phyloP scores from a whole-genome alignment of 2,113 vertebrate genomes.

The Chinchilla lanigera region DNA sequence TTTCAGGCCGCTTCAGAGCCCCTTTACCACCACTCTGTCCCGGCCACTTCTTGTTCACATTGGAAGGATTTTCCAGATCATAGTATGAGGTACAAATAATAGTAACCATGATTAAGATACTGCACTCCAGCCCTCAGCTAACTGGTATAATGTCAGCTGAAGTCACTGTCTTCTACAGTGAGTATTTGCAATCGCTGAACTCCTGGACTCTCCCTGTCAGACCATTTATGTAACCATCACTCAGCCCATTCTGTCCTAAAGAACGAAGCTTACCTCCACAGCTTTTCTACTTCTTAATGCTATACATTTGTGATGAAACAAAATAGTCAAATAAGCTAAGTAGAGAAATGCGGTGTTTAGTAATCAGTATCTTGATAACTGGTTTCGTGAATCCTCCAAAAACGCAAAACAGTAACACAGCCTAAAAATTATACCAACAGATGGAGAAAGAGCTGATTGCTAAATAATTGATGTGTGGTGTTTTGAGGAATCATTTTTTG shows the following conservation, averaged over 20 bases:
- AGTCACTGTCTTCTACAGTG: neutral
- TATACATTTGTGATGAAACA: neutral
- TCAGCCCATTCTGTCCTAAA: neutral
- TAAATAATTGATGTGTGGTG: neutral
- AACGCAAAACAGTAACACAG: neutral
- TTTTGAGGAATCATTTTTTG: neutral
- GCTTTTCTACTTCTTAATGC: neutral
- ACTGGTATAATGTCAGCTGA: neutral
- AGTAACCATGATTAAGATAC: neutral
- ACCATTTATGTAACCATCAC: neutral
- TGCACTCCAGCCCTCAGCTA: neutral
- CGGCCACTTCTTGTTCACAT: neutral
- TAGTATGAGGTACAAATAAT: neutral
- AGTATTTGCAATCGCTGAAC: neutral
- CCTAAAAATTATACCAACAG: neutral
- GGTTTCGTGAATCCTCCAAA: neutral
- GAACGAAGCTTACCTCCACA: neutral
- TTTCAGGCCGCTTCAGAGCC: neutral
- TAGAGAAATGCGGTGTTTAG: neutral
- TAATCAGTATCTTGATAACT: neutral
- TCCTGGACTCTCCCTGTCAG: neutral
- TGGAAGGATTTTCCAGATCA: neutral
- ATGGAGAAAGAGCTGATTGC: conserved; percentile 22
- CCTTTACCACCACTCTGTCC: neutral
- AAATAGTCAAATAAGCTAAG: neutral